Percentiles rank a stretch among this genome's conserved stretches.
Conservation (phyloP, 2,113 vertebrate species). For the Talpa occidentalis region DNA sequence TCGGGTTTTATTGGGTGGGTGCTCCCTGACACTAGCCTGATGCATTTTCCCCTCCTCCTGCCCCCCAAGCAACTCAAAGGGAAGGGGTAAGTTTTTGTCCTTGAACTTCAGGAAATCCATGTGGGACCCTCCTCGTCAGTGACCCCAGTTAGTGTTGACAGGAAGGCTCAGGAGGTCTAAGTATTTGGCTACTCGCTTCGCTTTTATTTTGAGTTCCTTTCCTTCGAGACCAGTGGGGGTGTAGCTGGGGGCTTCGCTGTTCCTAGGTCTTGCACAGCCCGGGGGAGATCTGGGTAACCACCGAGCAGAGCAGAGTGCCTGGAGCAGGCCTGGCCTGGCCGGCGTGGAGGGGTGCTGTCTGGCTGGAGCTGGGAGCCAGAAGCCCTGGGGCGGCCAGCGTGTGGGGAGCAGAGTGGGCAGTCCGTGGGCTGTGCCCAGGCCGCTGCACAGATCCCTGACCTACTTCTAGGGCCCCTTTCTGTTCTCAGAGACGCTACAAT, state of each 20-base stretch:
- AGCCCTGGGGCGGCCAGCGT: neutral
- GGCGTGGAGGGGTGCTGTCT: neutral
- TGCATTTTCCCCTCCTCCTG: neutral
- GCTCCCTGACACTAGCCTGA: neutral
- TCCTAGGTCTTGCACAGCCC: neutral
- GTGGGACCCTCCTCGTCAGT: neutral
- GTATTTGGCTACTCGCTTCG: neutral
- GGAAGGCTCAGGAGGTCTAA: neutral
- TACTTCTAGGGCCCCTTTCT: conserved; percentile 93
- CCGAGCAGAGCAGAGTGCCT: neutral
- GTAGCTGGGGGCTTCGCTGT: neutral
- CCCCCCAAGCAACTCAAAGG: neutral
- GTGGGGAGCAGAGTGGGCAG: conserved; percentile 11
- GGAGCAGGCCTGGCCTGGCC: neutral
- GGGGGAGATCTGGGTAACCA: neutral
- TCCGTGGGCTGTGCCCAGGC: neutral
- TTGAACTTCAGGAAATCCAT: neutral
- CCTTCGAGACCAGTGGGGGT: neutral
- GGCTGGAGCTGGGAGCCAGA: neutral
- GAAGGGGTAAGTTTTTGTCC: neutral
- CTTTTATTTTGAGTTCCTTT: neutral
- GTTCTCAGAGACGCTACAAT: conserved; percentile 95
- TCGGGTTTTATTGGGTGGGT: neutral
- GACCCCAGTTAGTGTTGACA: neutral
- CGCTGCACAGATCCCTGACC: conserved; percentile 87